Base-by-base conservation (phyloP, 2,888 invertebrate genomes). In the Lasioglossum lativentre region DNA sequence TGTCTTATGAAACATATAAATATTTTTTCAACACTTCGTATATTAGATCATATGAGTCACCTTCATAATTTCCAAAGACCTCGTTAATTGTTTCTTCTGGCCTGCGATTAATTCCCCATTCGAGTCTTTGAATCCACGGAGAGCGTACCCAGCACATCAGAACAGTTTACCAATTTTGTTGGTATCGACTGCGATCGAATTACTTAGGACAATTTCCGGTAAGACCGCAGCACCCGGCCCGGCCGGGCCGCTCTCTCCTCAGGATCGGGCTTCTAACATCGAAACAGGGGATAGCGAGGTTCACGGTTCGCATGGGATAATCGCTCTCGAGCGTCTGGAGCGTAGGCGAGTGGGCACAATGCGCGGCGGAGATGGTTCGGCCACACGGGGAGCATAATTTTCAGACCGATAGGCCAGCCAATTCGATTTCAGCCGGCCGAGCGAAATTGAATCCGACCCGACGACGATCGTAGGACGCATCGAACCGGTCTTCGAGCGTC, bases 391-490 rank as follows among this genome's bases (percentile, higher is more conserved):
- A 74, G 84, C 84, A 85, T 85, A 85, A 85, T 83, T 83, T 83
- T 83, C 85, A 38, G 52, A 70, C 56, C 72, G 78, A 79, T 78
- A 70, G 79, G 71, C 34, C 74, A 73, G 75, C 75, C 85, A 83
- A 83, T 85, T 85, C 75, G 75, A 68, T 72, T 79, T 68, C 83
- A 83, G 52, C 63, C 42, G 71, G 75, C 78, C 85, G 80, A 71
- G 77, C 74, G 84, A 80, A 85, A 83, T 85, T 85, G 79, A 85
- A 84, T 85, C 70, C 77, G 77, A 73, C 66, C 80, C 56, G 63
- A 66, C 75, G 63, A 70, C 80, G 77, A 78, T 68, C 63, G 66
- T 30, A 34, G 70, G 68, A 75, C 78, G 79, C 78, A 74, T 27
- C 79, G 83, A 71, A 40, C 74, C 75, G 74, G 52, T 79, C 76